Conservation (phyloP, 2,797 vertebrate genomes). For the Pseudochaenichthys georgianus region DNA sequence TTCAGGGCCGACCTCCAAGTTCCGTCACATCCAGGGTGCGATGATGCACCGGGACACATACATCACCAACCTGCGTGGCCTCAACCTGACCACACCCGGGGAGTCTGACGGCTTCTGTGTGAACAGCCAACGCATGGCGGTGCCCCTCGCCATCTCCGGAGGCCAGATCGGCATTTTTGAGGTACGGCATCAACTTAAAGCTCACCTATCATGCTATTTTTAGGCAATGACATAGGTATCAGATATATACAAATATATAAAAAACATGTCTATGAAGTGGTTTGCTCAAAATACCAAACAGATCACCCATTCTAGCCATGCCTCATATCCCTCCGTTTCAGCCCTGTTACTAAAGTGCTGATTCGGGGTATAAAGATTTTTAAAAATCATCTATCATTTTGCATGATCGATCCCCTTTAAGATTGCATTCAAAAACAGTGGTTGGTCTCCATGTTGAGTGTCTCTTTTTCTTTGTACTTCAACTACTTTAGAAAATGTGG, state of each 20-base stretch:
- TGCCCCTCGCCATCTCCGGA: constrained; percentile 91
- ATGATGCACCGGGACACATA: constrained; percentile 92
- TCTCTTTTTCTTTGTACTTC: background rate
- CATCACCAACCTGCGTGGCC: constrained; percentile 92
- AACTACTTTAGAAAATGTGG: background rate
- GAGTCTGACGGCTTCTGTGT: constrained; percentile 94
- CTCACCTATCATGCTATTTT: too few relatives aligned
- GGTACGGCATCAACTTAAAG: constrained; percentile 75
- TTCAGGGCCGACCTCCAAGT: constrained; percentile 93
- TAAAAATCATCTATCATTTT: too few relatives aligned
- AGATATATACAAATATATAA: too few relatives aligned
- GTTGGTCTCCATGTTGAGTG: background rate
- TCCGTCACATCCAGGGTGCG: constrained; percentile 90
- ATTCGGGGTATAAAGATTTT: too few relatives aligned
- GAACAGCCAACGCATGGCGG: constrained; percentile 86
- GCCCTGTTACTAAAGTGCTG: too few relatives aligned
- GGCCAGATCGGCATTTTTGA: constrained; percentile 94
- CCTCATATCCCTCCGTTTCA: too few relatives aligned
- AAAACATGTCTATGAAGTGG: too few relatives aligned
- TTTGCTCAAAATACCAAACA: too few relatives aligned
- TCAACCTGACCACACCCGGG: constrained; percentile 95
- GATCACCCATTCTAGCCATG: too few relatives aligned
- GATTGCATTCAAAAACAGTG: background rate
- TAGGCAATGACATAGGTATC: too few relatives aligned
- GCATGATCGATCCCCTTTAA: too few relatives aligned